These are phyloP conservation scores for Hofmannophila pseudospretella DNA, from an alignment of 2,888 invertebrate species.

Conservation along the genomic window DNA sequence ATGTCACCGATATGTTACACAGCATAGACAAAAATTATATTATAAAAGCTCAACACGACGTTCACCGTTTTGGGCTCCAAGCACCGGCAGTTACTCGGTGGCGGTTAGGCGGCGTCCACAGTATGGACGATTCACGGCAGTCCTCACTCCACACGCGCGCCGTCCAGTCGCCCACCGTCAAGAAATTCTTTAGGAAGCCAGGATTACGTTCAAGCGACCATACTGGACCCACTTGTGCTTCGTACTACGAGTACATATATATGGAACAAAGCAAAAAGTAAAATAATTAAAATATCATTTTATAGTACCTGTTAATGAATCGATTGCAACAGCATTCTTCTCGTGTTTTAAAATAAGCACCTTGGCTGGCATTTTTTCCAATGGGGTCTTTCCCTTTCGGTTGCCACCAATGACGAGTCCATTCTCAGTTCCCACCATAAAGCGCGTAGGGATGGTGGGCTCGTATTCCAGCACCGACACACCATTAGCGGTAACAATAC, in stretches of 20 bases:
- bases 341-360: too few species aligned
- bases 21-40: too few species aligned
- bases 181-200: constrained; percentile 93
- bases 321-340: too few species aligned
- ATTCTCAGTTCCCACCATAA: constrained; percentile 84
- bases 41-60: too few species aligned
- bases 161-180: constrained; percentile 96
- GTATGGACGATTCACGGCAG: constrained; percentile 91
- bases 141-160: constrained; percentile 96
- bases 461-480: constrained; percentile 83
- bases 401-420: constrained; percentile 82
- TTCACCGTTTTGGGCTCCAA: constrained; percentile 88
- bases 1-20: too few species aligned
- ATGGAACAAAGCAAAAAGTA: not conserved
- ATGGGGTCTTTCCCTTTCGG: constrained; percentile 82
- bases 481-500: constrained; percentile 76
- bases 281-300: not conserved
- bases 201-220: constrained; percentile 93
- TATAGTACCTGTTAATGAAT: too few species aligned
- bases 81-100: constrained; percentile 84
- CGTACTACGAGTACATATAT: constrained; percentile 57
- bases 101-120: constrained; percentile 87
- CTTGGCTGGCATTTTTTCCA: constrained; percentile 80
- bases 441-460: constrained; percentile 84
- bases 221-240: constrained; percentile 89